Conservation (phyloP, 1,140 invertebrate genomes). For the Ceratina calcarata region DNA sequence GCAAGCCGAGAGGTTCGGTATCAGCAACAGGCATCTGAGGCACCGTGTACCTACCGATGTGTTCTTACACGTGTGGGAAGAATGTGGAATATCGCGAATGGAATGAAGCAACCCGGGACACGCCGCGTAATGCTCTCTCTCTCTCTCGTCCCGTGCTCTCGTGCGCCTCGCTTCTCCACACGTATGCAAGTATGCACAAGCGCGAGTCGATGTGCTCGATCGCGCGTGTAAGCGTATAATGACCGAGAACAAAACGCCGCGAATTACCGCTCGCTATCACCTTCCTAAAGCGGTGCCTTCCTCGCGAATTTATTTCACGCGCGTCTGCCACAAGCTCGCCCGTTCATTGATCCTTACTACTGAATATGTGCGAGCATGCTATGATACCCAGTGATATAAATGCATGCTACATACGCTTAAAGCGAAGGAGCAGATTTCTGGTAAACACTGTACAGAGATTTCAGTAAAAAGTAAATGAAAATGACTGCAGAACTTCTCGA, state of each 20-base stretch:
- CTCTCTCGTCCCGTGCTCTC: slow-evolving; percentile 28
- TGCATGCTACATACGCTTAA: too few relatives aligned
- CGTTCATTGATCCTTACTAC: neutral
- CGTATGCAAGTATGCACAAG: slow-evolving; percentile 5
- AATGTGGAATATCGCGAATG: slow-evolving; percentile 79
- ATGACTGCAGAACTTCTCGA: too few relatives aligned
- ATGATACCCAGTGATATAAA: too few relatives aligned
- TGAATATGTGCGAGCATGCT: neutral
- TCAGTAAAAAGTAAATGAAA: too few relatives aligned
- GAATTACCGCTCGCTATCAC: slow-evolving; percentile 52
- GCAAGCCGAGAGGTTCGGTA: slow-evolving; percentile 62
- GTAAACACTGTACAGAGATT: too few relatives aligned
- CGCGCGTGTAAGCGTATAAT: slow-evolving; percentile 58
- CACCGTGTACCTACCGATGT: slow-evolving; percentile 70
- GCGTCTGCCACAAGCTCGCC: neutral
- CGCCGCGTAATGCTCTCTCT: slow-evolving; percentile 52
- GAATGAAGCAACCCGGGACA: slow-evolving; percentile 75
- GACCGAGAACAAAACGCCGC: slow-evolving; percentile 58
- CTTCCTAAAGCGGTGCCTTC: slow-evolving; percentile 44
- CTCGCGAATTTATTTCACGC: slow-evolving; percentile 10
- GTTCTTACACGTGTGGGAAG: slow-evolving; percentile 78
- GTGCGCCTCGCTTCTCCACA: neutral
- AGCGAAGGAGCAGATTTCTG: too few relatives aligned
- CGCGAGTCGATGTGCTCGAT: slow-evolving; percentile 52
- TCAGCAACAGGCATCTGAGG: slow-evolving; percentile 74